phyloP scores from a whole-genome alignment of 2,888 invertebrate species.

The Campoplex nolae region DNA sequence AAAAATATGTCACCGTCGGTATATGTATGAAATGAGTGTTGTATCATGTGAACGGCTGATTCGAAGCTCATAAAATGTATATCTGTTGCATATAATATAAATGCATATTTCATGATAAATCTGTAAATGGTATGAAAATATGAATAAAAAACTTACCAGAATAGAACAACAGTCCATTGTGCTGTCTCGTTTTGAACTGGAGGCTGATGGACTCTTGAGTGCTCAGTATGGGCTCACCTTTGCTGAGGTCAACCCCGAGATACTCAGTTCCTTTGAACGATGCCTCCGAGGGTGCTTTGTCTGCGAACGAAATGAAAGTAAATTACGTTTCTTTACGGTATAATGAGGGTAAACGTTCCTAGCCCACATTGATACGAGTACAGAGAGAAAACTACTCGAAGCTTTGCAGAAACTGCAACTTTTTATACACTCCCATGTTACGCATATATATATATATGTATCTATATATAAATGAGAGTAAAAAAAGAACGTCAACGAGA shows the following conservation, averaged over 20 bases:
- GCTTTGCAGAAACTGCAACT: slow-evolving; percentile 41
- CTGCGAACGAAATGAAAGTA: slow-evolving; percentile 86
- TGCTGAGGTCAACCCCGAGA: slow-evolving; percentile 95
- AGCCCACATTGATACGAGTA: slow-evolving; percentile 3
- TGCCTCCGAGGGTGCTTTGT: slow-evolving; percentile 96
- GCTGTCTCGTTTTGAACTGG: slow-evolving; percentile 96
- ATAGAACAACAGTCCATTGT: slow-evolving; percentile 96
- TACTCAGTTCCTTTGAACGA: slow-evolving; percentile 97
- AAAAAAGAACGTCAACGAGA: slow-evolving; percentile 31
- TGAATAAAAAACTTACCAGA: slow-evolving; percentile 88
- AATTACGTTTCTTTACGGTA: slow-evolving; percentile 58
- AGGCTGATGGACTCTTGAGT: slow-evolving; percentile 96
- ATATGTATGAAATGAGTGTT: not conserved
- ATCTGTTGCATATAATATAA: not conserved
- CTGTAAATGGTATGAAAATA: not conserved
- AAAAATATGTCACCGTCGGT: not conserved
- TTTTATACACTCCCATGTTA: slow-evolving; percentile 7
- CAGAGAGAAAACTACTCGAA: slow-evolving; percentile 34
- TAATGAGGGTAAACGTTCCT: slow-evolving; percentile 56
- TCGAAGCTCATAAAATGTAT: not conserved
- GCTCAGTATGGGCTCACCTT: slow-evolving; percentile 95
- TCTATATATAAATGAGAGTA: slow-evolving; percentile 25
- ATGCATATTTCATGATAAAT: slow-evolving; percentile 10
- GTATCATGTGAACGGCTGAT: not conserved
- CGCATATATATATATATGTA: not conserved